Base-by-base conservation (phyloP, 1,140 invertebrate species). In the Ceratitis capitata region DNA sequence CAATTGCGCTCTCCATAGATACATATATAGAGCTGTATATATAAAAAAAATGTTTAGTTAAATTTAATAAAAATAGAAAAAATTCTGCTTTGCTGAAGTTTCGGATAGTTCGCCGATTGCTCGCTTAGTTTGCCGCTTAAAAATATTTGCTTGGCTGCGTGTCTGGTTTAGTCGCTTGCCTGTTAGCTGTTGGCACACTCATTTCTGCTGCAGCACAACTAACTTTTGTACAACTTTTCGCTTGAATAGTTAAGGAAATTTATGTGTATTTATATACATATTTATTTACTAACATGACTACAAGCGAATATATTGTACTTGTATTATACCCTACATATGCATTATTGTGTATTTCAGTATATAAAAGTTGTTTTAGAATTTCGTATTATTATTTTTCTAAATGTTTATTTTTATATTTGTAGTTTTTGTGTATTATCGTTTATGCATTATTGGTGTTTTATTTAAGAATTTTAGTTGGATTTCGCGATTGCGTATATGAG, bases 101-200 rank as follows among this genome's bases (percentile, higher is more conserved):
- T 45, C 45, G 69, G 2, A 47, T 78, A n/a, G n/a, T 45, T 78
- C 39, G 23, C 39, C 69, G 69, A 78, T 45, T 78, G 69, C 14
- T 78, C n/a, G 64, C 39, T 42, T 47, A 78, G 39, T 78, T 78
- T 23, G 19, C 7, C 69, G 39, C 23, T 78, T 78, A 78, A 78
- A 78, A 78, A 78, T 47, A n/a, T 3, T 26, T 42, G 35, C n/a
- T 78, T 78, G 69, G 69, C 10, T 78, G 35, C 35, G 26, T 47
- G 69, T 42, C 69, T 78, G 69, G 69, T 45, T 56, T 26, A 39
- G 69, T 45, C n/a, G 69, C 35, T 78, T 78, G 19, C 6, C n/a
- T 78, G 69, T 14, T 78, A 10, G 69, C 69, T 78, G 51, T 56
- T 78, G 69, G 69, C 69, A 78, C 39, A 47, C 39, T 78, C 69